Base-by-base conservation (phyloP, 2,888 invertebrate genomes). In the Steinernema scapterisci region DNA sequence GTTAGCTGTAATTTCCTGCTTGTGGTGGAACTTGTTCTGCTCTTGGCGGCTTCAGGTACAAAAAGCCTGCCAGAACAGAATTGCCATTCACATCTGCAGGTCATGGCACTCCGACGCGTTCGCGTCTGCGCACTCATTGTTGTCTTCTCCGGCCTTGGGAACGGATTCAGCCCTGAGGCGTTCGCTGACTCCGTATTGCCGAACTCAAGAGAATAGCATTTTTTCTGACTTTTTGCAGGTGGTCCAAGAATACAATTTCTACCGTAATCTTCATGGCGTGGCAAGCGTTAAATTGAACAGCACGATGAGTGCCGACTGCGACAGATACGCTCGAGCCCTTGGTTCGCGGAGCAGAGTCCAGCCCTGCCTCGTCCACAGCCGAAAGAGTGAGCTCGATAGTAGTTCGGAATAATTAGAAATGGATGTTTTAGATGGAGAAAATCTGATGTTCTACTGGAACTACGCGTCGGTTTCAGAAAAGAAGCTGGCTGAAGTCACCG, bases 371-470 rank as follows among this genome's bases (percentile, higher is more conserved):
- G 63, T 63, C 2, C 63, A 63, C 31, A 63, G 63, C 16, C 9
- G 63, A 25, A 63, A 38, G 16, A 63, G 63, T 63, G n/a, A n/a
- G n/a, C n/a, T n/a, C n/a, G n/a, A n/a, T n/a, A n/a, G n/a, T n/a
- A 38, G 38, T 38, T 38, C 3, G 9, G 9, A 38, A 38, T 38
- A 38, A 6, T 9, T 9, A 38, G 5, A 38, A 38, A 48, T 7
- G 2, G 48, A 48, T 44, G 5, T 48, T 72, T 19, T 31, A 79
- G 77, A 77, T 19, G 79, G 79, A 0, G 76, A 79, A 54, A 79
- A 79, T 72, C 70, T 79, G 19, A 77, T 77, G 56, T 77, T 78
- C 73, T 77, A 70, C 74, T 78, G 78, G 74, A 71, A 74, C 16
- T 51, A 27, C 13, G 48, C 56, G n/a, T 72, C 72, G 11, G 73